Conservation (phyloP, 2,113 vertebrate genomes). For the Clarias macrocephalus region DNA sequence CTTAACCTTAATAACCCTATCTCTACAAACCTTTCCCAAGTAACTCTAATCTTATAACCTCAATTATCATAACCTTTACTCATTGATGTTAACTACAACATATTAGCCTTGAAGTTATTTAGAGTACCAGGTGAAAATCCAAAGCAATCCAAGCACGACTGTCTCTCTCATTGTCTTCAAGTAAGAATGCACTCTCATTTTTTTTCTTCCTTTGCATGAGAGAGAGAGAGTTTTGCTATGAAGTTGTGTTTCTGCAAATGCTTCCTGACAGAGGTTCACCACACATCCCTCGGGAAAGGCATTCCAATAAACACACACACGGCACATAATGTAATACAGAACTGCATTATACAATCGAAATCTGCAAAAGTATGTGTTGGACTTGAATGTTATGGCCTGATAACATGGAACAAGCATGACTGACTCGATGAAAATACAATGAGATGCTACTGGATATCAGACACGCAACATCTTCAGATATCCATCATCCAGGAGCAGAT, state of each 20-base stretch:
- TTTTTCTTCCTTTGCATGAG: background rate
- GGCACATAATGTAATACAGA: background rate
- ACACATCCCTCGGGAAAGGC: constrained; percentile 30
- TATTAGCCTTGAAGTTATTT: background rate
- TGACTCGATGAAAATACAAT: background rate
- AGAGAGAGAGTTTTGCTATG: background rate
- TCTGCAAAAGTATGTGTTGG: background rate
- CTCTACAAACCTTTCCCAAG: background rate
- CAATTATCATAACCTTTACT: background rate
- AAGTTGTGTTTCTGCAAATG: constrained; percentile 5
- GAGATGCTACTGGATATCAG: background rate
- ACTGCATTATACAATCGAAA: constrained; percentile 2
- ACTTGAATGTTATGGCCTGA: background rate
- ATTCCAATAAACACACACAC: constrained; percentile 18
- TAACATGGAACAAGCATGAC: background rate
- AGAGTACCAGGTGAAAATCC: background rate
- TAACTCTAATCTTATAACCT: background rate
- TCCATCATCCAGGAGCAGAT: background rate
- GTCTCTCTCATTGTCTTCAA: background rate
- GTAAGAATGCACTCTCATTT: background rate
- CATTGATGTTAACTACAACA: background rate
- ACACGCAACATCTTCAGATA: background rate
- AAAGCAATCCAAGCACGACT: constrained; percentile 13
- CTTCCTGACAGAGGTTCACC: constrained; percentile 32
- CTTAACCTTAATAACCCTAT: background rate